Evolutionary conservation across 2,888 invertebrate species (phyloP).

Genomic region (Omphaloscelis lunosa): DNA sequence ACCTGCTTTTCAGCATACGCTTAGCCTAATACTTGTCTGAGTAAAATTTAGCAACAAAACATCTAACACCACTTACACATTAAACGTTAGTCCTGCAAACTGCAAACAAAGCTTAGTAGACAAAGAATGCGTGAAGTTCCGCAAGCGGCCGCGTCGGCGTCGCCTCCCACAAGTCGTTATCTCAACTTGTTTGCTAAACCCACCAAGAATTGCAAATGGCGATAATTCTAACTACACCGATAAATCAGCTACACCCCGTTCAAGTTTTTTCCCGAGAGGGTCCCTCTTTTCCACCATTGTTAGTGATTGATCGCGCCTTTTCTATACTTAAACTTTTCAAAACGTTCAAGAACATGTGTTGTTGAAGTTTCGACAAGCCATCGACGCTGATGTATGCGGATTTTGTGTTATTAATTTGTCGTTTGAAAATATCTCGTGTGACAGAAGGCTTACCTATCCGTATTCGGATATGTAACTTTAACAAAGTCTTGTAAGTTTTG

Average conservation of each 20-base stretch:
- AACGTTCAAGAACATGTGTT: conserved; percentile 82
- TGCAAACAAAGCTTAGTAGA: conserved; percentile 30
- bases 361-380: conserved; percentile 72
- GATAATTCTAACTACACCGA: conserved; percentile 90
- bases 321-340: conserved; percentile 82
- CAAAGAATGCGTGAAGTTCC: conserved; percentile 58
- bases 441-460: conserved; percentile 10
- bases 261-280: conserved; percentile 87
- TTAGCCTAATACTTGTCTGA: no score
- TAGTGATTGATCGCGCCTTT: conserved; percentile 87
- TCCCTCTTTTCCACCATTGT: conserved; percentile 81
- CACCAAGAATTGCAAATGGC: conserved; percentile 90
- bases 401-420: conserved; percentile 75
- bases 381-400: conserved; percentile 69
- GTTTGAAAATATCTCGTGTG: conserved; percentile 46
- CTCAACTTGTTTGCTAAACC: conserved; percentile 84
- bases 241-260: conserved; percentile 87
- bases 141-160: conserved; percentile 42
- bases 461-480: neutral
- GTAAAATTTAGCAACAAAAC: conserved; percentile 4
- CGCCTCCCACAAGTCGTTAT: conserved; percentile 82
- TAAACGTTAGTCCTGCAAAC: conserved; percentile 20
- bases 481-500: neutral
- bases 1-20: no score
- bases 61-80: neutral